A percentile compares a stretch with the other conserved stretches of the same genome.
These are phyloP conservation scores for Scaptomyza cyrtandrae DNA, from an alignment of 2,888 invertebrate species.

Conservation along the genomic window DNA sequence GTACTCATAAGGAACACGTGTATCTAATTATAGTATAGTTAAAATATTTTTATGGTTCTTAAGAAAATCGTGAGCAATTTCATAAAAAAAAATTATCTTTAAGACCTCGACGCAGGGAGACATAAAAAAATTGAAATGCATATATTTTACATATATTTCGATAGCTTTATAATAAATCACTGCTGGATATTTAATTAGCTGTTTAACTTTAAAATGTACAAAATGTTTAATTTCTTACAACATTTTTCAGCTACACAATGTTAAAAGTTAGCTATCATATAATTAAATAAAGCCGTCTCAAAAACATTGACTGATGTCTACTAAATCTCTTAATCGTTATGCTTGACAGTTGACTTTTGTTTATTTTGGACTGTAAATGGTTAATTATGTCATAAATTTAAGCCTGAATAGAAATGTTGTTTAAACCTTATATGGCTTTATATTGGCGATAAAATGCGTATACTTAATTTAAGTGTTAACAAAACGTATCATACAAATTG, in stretches of 20 bases:
- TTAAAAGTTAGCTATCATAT: not conserved
- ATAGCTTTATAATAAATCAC: not conserved
- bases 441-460: not conserved
- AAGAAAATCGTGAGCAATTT: constrained; percentile 25
- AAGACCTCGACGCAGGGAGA: not conserved
- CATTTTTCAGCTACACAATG: constrained; percentile 3
- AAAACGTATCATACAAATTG: no score
- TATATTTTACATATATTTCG: not conserved
- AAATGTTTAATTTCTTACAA: constrained; percentile 2
- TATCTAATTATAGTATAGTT: constrained; percentile 34
- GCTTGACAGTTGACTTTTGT: constrained; percentile 3
- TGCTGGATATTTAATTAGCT: constrained; percentile 1
- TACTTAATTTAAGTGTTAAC: not conserved
- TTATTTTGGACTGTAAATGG: not conserved
- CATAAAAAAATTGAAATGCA: not conserved
- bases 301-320: constrained; percentile 15
- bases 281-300: constrained; percentile 14
- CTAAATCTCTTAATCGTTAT: constrained; percentile 10
- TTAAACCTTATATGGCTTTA: not conserved
- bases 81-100: constrained; percentile 28
- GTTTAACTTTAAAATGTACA: not conserved
- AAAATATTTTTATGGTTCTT: constrained; percentile 7
- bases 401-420: not conserved
- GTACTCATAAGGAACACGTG: constrained; percentile 36
- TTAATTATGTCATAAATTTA: constrained; percentile 3